Base-by-base conservation (phyloP, 2,797 vertebrate genomes). In the Siniperca undulata region DNA sequence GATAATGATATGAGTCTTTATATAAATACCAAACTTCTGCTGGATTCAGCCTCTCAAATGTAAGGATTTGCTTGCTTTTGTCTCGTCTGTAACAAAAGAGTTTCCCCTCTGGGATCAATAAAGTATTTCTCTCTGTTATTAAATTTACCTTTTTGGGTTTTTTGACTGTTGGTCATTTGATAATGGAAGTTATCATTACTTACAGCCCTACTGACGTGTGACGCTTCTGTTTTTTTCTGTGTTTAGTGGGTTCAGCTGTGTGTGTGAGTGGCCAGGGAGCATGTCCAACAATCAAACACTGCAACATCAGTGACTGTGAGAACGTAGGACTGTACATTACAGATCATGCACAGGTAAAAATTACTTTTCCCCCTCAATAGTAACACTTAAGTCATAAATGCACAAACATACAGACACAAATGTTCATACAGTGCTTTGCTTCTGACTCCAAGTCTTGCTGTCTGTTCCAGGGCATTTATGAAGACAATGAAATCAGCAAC, bases 261-360 rank as follows among this genome's bases (percentile, higher is more conserved):
- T 99, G 99, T 89, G 99, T 99, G 86, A 99, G 99, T 82, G 99
- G 99, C 84, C 99, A 99, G 87, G 99, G 99, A 89, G 98, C 99
- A 1, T 99, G 98, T 96, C 99, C 99, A 66, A 99, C 97, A 90
- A 99, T 99, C 94, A 99, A 99, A 92, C 99, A 99, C 96, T 99
- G 99, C 95, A 99, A 99, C 96, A 99, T 99, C 96, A 99, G 99
- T 55, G 99, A 99, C 96, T 99, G 99, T 97, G 99, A 99, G 95
- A 99, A 99, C 55, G 99, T 99, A 78, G 99, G 99, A 65, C 96
- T 99, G 78, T 99, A 99, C 92, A 99, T 99, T 87, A 99, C 99
- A 68, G 99, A 99, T 94, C 98, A 99, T 1, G 99, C 99, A 76
- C 98, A 99, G 98, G 99, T 99, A 96, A 90, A 20, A 27, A 48